phyloP scores from a whole-genome alignment of 2,797 vertebrate genomes.

The Argentina silus region DNA sequence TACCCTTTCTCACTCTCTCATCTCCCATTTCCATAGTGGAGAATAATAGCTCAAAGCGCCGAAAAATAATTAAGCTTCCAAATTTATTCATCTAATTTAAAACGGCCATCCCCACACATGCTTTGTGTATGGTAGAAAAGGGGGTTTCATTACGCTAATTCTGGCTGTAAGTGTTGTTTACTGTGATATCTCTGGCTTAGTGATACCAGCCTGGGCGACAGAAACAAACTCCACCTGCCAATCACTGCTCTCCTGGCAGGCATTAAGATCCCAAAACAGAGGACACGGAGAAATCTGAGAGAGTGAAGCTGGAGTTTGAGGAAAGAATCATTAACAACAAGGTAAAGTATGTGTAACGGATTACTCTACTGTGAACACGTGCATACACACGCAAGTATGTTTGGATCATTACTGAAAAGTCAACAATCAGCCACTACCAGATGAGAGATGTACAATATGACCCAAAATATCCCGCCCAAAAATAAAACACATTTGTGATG shows the following conservation, averaged over 20 bases:
- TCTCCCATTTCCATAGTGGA: slow-evolving; percentile 58
- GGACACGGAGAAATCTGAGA: neutral
- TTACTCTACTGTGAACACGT: neutral
- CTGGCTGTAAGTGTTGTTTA: slow-evolving; percentile 71
- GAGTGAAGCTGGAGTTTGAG: slow-evolving; percentile 6
- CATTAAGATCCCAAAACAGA: slow-evolving; percentile 34
- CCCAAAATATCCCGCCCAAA: neutral
- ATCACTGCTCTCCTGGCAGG: slow-evolving; percentile 57
- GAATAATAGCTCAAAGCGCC: slow-evolving; percentile 77
- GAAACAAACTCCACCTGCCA: slow-evolving; percentile 57
- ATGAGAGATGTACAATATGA: neutral
- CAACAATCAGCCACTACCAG: neutral
- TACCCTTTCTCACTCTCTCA: slow-evolving; percentile 33
- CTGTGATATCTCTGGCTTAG: slow-evolving; percentile 50
- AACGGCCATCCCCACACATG: slow-evolving; percentile 57
- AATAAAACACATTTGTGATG: neutral
- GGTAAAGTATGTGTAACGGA: neutral
- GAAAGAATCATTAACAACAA: slow-evolving; percentile 6
- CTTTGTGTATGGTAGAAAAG: slow-evolving; percentile 39
- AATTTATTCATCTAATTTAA: slow-evolving; percentile 80
- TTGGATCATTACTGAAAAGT: neutral
- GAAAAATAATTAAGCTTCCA: slow-evolving; percentile 74
- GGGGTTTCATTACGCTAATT: slow-evolving; percentile 63
- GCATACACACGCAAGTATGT: neutral
- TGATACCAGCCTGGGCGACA: slow-evolving; percentile 45